phyloP scores from a whole-genome alignment of 2,888 invertebrate genomes.

The Tridacna crocea region DNA sequence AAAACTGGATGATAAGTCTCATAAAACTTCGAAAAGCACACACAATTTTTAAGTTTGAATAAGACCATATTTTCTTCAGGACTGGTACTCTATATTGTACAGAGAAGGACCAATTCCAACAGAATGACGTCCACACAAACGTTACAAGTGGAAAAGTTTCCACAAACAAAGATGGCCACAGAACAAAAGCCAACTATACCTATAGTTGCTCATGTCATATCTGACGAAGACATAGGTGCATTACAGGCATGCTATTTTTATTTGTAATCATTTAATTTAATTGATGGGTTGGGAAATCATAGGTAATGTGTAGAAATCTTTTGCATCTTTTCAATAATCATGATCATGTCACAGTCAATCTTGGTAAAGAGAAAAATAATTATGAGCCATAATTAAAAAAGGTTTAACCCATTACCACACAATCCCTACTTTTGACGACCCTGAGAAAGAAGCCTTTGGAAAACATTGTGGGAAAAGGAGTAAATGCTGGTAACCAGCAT shows the following conservation, averaged over 20 bases:
- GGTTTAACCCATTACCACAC: no score
- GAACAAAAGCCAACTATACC: constrained; percentile 73
- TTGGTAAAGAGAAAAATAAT: no score
- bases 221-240: constrained; percentile 81
- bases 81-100: not conserved
- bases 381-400: no score
- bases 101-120: not conserved
- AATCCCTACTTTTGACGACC: no score
- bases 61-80: not conserved
- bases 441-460: no score
- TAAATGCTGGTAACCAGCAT: no score
- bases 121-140: constrained; percentile 56
- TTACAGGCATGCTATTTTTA: constrained; percentile 70
- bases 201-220: constrained; percentile 81
- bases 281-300: no score
- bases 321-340: no score
- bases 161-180: constrained; percentile 19
- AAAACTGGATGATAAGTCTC: not conserved
- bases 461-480: no score
- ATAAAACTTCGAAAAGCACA: not conserved
- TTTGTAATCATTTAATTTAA: no score
- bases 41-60: not conserved
- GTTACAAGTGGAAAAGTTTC: constrained; percentile 54
- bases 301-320: no score
- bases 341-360: no score